Evolutionary conservation across 2,113 vertebrate species (phyloP).

Genomic region (Poicephalus gulielmi): DNA sequence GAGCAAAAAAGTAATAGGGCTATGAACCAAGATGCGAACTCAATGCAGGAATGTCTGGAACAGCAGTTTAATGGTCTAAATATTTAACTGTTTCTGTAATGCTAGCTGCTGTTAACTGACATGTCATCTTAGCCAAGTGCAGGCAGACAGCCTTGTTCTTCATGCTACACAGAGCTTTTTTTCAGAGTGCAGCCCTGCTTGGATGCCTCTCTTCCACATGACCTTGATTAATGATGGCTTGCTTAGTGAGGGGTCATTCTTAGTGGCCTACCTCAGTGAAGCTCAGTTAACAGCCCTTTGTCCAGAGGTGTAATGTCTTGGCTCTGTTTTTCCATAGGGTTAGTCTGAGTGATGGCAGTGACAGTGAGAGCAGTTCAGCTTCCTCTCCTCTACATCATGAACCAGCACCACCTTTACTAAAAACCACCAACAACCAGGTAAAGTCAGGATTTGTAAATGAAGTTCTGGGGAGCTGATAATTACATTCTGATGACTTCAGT

Average conservation of each 20-base stretch:
- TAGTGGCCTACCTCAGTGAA: neutral
- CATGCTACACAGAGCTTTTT: accelerated
- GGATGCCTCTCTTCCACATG: neutral
- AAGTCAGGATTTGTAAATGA: neutral
- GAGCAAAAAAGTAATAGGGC: neutral
- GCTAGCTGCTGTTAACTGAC: neutral
- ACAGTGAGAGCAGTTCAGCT: constrained; percentile 90
- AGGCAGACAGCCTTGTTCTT: neutral
- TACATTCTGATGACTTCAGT: neutral
- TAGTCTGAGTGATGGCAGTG: constrained; percentile 92
- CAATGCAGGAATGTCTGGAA: accelerated
- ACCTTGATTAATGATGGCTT: neutral
- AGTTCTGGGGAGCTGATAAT: neutral
- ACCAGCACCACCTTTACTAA: constrained; percentile 83
- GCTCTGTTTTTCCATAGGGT: constrained; percentile 76
- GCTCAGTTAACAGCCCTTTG: neutral
- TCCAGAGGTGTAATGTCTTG: neutral
- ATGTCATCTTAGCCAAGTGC: neutral
- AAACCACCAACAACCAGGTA: constrained; percentile 91
- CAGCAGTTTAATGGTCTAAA: neutral
- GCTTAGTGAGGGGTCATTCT: neutral
- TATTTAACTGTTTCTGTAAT: neutral
- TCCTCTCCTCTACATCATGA: constrained; percentile 82
- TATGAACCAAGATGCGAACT: neutral
- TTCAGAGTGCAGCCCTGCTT: neutral